Percentiles rank a stretch among this genome's conserved stretches.
These are phyloP conservation scores for Melanostigma gelatinosum DNA, from an alignment of 2,113 vertebrate species.

Conservation along the genomic window DNA sequence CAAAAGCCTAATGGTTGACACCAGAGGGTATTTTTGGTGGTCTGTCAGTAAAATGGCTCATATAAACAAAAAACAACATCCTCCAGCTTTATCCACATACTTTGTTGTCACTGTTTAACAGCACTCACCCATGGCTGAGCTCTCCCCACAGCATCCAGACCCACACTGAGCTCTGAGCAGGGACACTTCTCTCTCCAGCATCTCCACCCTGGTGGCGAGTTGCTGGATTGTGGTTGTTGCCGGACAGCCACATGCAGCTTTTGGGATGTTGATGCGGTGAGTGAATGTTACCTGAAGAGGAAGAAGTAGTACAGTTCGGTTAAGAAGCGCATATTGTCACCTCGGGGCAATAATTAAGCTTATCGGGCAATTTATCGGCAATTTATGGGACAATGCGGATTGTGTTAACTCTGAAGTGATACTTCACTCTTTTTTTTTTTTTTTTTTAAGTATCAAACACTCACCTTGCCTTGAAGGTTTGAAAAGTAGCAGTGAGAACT, in stretches of 20 bases:
- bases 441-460: neutral
- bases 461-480: neutral
- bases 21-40: neutral
- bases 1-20: neutral
- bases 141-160: conserved; percentile 90
- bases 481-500: neutral
- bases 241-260: conserved; percentile 90
- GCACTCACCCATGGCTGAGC: conserved; percentile 89
- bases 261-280: conserved; percentile 96
- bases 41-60: neutral
- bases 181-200: conserved; percentile 96
- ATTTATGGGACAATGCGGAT: neutral
- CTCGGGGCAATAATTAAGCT: neutral
- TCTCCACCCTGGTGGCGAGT: conserved; percentile 92
- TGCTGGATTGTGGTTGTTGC: conserved; percentile 87
- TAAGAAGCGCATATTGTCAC: neutral
- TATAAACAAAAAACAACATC: conserved; percentile 13
- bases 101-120: conserved; percentile 12
- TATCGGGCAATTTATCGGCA: neutral
- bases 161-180: conserved; percentile 91
- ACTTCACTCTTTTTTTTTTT: neutral
- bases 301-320: neutral
- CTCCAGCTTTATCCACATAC: neutral
- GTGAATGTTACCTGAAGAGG: conserved; percentile 90
- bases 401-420: neutral